Evolutionary conservation across 2,797 vertebrate genomes (phyloP).

Genomic region (Ambastaia sidthimunki): DNA sequence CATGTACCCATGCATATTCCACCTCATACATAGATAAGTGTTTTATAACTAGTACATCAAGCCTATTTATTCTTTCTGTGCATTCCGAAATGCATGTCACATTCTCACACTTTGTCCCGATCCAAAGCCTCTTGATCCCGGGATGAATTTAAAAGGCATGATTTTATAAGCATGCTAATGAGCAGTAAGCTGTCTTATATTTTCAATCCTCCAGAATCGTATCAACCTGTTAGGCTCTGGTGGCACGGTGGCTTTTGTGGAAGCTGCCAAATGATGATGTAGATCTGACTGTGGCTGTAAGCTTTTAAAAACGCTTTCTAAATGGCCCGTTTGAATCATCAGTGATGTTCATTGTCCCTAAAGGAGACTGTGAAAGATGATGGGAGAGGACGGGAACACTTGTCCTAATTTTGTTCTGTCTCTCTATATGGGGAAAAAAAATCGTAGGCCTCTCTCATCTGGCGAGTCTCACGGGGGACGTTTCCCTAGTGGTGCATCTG

Average conservation of each 20-base stretch:
- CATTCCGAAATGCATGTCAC: constrained; percentile 17
- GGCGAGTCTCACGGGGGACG: constrained; percentile 28
- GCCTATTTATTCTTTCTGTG: constrained; percentile 10
- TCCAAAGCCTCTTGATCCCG: constrained; percentile 39
- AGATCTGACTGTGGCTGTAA: constrained; percentile 63
- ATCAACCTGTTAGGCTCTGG: constrained; percentile 65
- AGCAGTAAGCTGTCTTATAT: constrained; percentile 30
- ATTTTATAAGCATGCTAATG: constrained; percentile 30
- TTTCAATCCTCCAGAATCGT: constrained; percentile 43
- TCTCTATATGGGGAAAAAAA: constrained; percentile 23
- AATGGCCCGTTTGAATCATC: not conserved
- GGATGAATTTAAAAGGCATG: constrained; percentile 31
- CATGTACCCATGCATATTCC: constrained; percentile 13
- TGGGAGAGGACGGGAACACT: not conserved
- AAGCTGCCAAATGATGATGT: constrained; percentile 63
- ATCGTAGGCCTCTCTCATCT: constrained; percentile 25
- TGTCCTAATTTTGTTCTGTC: constrained; percentile 27
- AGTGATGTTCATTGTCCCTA: not conserved
- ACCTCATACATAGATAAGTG: not conserved
- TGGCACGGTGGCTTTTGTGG: constrained; percentile 64
- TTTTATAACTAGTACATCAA: constrained; percentile 14
- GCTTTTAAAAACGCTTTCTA: not conserved
- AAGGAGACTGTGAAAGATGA: not conserved
- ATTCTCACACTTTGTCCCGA: constrained; percentile 14
- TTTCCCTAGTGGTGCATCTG: constrained; percentile 40